Conservation (phyloP, 2,888 invertebrate genomes). For the Pediacus dermestoides region DNA sequence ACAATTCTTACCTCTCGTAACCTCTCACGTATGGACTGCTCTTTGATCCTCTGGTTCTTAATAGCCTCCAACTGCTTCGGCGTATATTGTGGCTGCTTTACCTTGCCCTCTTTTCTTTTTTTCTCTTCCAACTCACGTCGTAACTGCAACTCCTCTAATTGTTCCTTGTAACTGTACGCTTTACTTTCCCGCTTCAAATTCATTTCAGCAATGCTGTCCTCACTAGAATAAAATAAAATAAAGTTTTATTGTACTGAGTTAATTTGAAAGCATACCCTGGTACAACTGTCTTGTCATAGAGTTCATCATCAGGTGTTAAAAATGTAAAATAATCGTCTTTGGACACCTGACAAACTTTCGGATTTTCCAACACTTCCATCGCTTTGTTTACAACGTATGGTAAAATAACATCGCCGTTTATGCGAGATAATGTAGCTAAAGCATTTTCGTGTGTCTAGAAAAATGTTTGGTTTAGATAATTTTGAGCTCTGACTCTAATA, state of each 20-base stretch:
- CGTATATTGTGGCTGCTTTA: conserved; percentile 68
- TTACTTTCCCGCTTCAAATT: conserved; percentile 95
- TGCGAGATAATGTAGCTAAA: conserved; percentile 64
- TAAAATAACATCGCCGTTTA: conserved; percentile 63
- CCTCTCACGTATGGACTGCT: conserved; percentile 69
- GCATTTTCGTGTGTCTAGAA: conserved; percentile 63
- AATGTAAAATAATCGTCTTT: conserved; percentile 77
- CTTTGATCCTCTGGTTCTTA: conserved; percentile 81
- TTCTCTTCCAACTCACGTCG: conserved; percentile 91
- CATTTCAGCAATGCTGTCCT: conserved; percentile 54
- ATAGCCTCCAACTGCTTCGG: conserved; percentile 92
- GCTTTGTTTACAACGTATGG: conserved; percentile 63
- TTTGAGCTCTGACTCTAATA: not conserved
- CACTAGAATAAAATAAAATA: conserved; percentile 33
- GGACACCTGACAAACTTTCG: conserved; percentile 67
- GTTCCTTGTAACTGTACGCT: conserved; percentile 94
- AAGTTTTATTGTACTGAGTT: conserved; percentile 8
- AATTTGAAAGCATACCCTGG: conserved; percentile 51
- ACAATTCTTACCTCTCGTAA: conserved; percentile 57
- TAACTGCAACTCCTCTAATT: conserved; percentile 89
- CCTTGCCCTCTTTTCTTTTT: conserved; percentile 72
- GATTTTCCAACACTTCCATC: conserved; percentile 59
- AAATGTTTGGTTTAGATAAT: too few species aligned
- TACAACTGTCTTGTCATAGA: conserved; percentile 84
- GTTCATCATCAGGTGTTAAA: conserved; percentile 81